Evolutionary conservation across 2,113 vertebrate genomes (phyloP), one percentile per base, ranked within the genome.

Genomic region (Chamaea fasciata): DNA sequence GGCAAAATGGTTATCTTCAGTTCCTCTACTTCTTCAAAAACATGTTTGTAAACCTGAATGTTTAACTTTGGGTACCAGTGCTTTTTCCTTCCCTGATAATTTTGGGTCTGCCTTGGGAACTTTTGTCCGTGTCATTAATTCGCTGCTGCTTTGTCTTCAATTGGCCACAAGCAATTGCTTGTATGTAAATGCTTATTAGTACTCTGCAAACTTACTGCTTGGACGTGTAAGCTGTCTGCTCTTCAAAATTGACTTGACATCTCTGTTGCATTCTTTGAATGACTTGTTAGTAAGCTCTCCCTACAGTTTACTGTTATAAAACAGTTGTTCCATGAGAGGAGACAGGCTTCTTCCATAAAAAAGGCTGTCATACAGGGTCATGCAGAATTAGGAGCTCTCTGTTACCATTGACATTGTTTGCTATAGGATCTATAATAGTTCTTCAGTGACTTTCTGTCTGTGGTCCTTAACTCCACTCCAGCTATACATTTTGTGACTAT

Each of bases 311-410:
- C n/a, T 94, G 3, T 75, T 89, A 21, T 0, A 52, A 65, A 82
- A 39, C 31, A 20, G 11, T 50, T 35, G 13, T 33, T 84, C 21
- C 2, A 3, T 53, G 39, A 42, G 53, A 28, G n/a, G 9, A 50
- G 11, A 14, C 7, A 2, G 16, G 9, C 13, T 78, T 30, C 35
- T 64, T 83, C 14, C 13, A 9, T 50, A n/a, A 30, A 62, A 35
- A 42, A 37, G 9, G 26, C 39, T 4, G 2, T 39, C 18, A 22
- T 30, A 44, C 6, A 44, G 37, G 47, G 41, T 83, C 0, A 0
- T 59, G 53, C 44, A 27, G 49, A 84, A 60, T 15, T 37, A 53
- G 33, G 41, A 78, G 23, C 27, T 85, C 22, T 7, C 75, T 27
- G 7, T 11, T 3, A 33, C 41, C 4, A 2, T 8, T 68, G 68